Conservation (phyloP, 2,888 invertebrate species). For the Microctonus aethiopoides region DNA sequence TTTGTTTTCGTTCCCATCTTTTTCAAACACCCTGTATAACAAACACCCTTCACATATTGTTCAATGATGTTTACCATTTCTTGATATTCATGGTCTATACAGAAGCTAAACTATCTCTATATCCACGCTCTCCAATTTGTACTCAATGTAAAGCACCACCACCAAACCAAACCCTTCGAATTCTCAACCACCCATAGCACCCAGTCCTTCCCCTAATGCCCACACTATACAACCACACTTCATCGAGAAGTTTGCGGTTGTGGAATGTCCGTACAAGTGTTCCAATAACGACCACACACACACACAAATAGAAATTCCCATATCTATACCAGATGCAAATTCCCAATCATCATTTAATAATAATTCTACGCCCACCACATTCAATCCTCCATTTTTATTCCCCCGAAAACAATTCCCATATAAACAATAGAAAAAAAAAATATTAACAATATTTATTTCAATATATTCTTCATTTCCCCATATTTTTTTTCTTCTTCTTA, state of each 20-base stretch:
- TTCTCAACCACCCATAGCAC: conserved; percentile 8
- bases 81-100: conserved; percentile 35
- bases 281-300: not conserved
- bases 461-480: too few relatives aligned
- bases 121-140: conserved; percentile 42
- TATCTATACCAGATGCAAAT: not conserved
- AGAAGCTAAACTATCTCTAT: conserved; percentile 7
- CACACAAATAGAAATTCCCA: not conserved
- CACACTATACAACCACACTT: conserved; percentile 16
- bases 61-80: conserved; percentile 48
- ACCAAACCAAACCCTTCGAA: not conserved
- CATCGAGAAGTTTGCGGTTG: conserved; percentile 15
- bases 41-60: conserved; percentile 23
- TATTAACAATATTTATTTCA: too few relatives aligned
- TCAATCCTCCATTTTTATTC: too few relatives aligned
- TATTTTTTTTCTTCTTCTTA: too few relatives aligned
- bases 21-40: too few relatives aligned
- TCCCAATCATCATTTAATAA: too few relatives aligned
- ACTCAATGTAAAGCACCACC: conserved; percentile 41
- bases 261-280: conserved; percentile 21
- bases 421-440: too few relatives aligned
- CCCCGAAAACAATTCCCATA: too few relatives aligned
- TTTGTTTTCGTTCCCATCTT: too few relatives aligned
- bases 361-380: too few relatives aligned
- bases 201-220: not conserved